Evolutionary conservation across 2,888 invertebrate species (phyloP).

Genomic region (Drosophila kambysellisi): DNA sequence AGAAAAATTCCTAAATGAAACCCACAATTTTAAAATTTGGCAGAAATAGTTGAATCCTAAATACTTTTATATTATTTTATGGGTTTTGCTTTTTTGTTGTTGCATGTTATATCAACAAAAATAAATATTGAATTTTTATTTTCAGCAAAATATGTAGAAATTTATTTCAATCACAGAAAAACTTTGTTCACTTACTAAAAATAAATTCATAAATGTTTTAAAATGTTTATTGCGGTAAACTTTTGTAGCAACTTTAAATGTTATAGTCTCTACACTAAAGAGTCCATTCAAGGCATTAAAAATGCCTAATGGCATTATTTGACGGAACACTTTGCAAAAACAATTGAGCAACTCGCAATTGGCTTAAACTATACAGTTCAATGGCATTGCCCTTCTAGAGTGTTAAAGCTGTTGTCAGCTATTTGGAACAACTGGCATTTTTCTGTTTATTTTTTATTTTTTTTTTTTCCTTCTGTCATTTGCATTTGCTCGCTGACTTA

Average conservation of each 20-base stretch:
- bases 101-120: neutral
- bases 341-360: neutral
- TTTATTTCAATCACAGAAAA: neutral
- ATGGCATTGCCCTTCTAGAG: conserved; percentile 23
- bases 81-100: neutral
- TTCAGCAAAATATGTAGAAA: neutral
- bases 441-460: neutral
- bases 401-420: conserved; percentile 22
- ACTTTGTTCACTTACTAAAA: neutral
- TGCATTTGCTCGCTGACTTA: conserved; percentile 57
- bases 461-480: conserved; percentile 33
- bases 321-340: neutral
- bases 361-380: conserved; percentile 9
- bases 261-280: neutral
- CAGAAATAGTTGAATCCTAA: neutral
- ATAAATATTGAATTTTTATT: neutral
- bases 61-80: neutral
- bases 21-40: neutral
- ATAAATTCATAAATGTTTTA: neutral
- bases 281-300: neutral
- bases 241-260: neutral
- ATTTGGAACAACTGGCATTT: conserved; percentile 40
- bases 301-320: neutral
- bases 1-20: neutral
- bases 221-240: neutral